phyloP scores from a whole-genome alignment of 2,113 vertebrate genomes.

The Percopsis transmontana region DNA sequence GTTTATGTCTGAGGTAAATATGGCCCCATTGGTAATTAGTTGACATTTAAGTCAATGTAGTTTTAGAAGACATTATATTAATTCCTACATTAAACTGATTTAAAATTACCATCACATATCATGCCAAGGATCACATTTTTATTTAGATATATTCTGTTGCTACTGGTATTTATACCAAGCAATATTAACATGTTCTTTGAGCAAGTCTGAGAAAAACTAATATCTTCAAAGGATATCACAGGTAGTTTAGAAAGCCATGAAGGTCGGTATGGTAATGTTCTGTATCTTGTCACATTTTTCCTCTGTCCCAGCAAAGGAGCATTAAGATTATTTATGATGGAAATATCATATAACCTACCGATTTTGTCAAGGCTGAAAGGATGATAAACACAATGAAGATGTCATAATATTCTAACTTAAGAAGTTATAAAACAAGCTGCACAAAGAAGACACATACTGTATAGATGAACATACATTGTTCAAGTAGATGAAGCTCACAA shows the following conservation, averaged over 20 bases:
- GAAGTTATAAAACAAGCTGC: conserved; percentile 28
- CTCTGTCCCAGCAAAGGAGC: conserved; percentile 3
- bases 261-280: conserved; percentile 40
- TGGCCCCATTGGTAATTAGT: neutral
- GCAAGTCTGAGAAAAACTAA: conserved; percentile 30
- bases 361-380: conserved; percentile 27
- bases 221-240: conserved; percentile 28
- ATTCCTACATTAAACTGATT: conserved; percentile 16
- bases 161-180: conserved; percentile 16
- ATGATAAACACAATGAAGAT: conserved; percentile 34
- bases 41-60: conserved; percentile 24
- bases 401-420: conserved; percentile 9
- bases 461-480: neutral
- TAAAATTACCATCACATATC: conserved; percentile 24
- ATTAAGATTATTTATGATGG: conserved; percentile 50
- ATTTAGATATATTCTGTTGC: conserved; percentile 16
- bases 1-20: conserved; percentile 7
- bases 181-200: conserved; percentile 32
- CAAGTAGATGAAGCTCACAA: too few species aligned
- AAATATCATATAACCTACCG: conserved; percentile 30
- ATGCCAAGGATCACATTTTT: conserved; percentile 9
- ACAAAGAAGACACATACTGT: conserved; percentile 11
- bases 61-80: neutral
- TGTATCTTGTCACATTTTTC: conserved; percentile 21
- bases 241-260: conserved; percentile 33